Base-by-base conservation (phyloP, 2,888 invertebrate genomes). In the Parnassius orleans region DNA sequence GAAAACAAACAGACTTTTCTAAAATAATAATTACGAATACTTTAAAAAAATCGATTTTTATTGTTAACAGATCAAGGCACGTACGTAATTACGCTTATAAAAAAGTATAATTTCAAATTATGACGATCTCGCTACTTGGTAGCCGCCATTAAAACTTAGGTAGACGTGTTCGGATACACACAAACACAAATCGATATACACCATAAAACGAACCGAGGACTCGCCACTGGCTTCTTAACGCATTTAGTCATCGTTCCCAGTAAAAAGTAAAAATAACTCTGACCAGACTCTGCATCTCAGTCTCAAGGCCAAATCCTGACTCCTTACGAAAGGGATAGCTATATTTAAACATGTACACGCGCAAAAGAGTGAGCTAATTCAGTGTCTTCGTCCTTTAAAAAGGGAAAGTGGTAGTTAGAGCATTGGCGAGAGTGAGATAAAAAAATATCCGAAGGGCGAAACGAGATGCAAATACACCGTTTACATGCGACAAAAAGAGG, bases 351-450 rank as follows among this genome's bases (percentile, higher is more conserved):
- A 12, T 1, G 1, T 0, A 12, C 15, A 52, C 0, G 72, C 2
- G 10, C 2, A 71, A 88, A 33, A 70, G 71, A 65, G 85, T 86
- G 57, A 53, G 47, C 47, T 51, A 44, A 72, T 58, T 67, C 70
- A 74, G 83, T 84, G 87, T 87, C 89, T 90, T 90, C 91, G 90
- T 90, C 89, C 90, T 90, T 90, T 90, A 80, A 90, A 91, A 90
- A 91, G 90, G 91, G 91, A 91, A 91, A 90, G 91, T 91, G 89
- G 84, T 87, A 84, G 80, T 83, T 78, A 75, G 69, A 77, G 78
- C 83, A 78, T 77, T 79, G 83, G 90, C 79, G 84, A 89, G 90
- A 90, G 90, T 90, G 90, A 89, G 90, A 90, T 86, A 84, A 88
- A 89, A 87, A 87, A 89, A 87, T 85, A 77, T 73, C 84, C 86